Evolutionary conservation across 1,140 invertebrate species (phyloP).

Genomic region (Drosophila pectinifera): DNA sequence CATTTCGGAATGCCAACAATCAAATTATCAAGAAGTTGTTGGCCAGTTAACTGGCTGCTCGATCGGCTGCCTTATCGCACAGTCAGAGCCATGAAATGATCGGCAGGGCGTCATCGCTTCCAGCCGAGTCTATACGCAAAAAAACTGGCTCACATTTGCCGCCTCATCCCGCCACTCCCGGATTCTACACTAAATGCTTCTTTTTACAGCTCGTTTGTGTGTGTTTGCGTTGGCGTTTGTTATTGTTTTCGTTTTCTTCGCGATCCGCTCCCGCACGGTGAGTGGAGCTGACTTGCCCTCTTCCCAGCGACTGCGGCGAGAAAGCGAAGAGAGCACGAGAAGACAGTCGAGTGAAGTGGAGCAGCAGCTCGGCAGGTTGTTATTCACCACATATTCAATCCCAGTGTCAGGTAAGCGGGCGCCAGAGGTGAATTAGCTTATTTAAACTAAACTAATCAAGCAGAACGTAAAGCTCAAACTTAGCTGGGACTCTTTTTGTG

Average conservation of each 20-base stretch:
- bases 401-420: constrained; percentile 9
- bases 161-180: constrained; percentile 20
- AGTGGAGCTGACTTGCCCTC: constrained; percentile 14
- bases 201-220: neutral
- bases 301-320: constrained; percentile 27
- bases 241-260: constrained; percentile 48
- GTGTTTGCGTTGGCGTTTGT: constrained; percentile 49
- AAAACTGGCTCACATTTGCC: constrained; percentile 53
- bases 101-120: constrained; percentile 32
- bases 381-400: constrained; percentile 19
- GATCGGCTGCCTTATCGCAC: constrained; percentile 39
- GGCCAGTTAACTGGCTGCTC: constrained; percentile 36
- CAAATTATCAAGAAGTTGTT: constrained; percentile 45
- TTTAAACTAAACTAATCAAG: constrained; percentile 14
- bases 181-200: constrained; percentile 1
- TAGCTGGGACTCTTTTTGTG: neutral
- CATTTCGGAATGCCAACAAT: constrained; percentile 29
- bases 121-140: constrained; percentile 38
- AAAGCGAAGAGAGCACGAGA: constrained; percentile 25
- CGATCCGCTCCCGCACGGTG: constrained; percentile 3
- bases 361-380: constrained; percentile 11
- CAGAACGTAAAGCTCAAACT: neutral
- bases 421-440: constrained; percentile 5
- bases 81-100: constrained; percentile 37
- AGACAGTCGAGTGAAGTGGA: constrained; percentile 12